Evolutionary conservation across 2,888 invertebrate genomes (phyloP), one percentile per base, ranked within the genome.

Genomic region (Helobdella robusta): DNA sequence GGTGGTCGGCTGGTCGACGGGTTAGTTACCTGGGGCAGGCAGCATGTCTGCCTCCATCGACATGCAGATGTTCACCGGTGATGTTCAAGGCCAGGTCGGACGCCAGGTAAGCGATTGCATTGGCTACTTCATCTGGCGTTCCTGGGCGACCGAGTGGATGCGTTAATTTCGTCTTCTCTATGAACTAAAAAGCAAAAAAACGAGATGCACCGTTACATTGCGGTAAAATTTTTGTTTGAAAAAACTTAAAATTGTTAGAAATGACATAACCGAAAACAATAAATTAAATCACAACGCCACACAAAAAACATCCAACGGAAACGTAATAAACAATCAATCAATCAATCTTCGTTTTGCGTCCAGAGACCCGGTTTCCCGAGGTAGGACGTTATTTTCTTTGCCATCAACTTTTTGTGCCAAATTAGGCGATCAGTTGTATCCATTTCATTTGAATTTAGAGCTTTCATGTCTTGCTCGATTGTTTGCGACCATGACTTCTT

Each of bases 41-140:
- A 5, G 88, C 89, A 79, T 92, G 90, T 58, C 93, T 69, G 4
- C 97, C 97, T 28, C 97, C 97, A 79, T 97, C 97, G 0, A 95
- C 89, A 0, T 92, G 88, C 30, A 98, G 73, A 66, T 86, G 87
- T 4, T 85, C 88, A 2, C 93, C 95, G 8, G 97, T 97, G 3
- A 90, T 89, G 76, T 90, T 94, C 72, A 88, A 89, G 46, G 80
- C 73, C 2, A 91, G 87, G 52, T 73, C 73, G 69, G 91, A 89
- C 0, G 95, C 94, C 66, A 98, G 82, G 80, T 93, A 98, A 0
- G 87, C 87, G 73, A 98, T 93, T 0, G 90, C 85, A 59, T 85
- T 85, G 0, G 97, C 93, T 0, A 94, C 90, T 81, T 95, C 94
- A 8, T 86, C 84, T 0, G 87, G 85, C 67, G 86, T 82, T 2